phyloP scores from a whole-genome alignment of 2,888 invertebrate genomes.

The Troglohyphantes excavatus region DNA sequence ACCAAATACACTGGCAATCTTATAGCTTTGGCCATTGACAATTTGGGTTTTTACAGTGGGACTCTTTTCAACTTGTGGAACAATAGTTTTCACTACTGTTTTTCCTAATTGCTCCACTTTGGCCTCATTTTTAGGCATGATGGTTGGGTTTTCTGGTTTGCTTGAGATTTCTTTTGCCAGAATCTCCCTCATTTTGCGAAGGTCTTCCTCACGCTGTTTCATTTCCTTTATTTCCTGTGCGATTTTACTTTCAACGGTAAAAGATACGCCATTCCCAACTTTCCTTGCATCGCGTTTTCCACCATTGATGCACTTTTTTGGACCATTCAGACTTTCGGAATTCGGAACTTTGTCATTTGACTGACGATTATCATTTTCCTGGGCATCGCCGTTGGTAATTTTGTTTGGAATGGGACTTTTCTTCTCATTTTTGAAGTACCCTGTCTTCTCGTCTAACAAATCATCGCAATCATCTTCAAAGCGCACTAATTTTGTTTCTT shows the following conservation, averaged over 20 bases:
- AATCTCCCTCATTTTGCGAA: conserved; percentile 81
- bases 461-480: conserved; percentile 27
- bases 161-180: conserved; percentile 58
- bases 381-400: neutral
- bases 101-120: conserved; percentile 6
- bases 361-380: neutral
- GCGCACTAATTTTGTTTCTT: conserved; percentile 7
- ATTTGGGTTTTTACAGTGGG: neutral
- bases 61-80: neutral
- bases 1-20: conserved; percentile 66
- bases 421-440: neutral
- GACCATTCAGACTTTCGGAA: neutral
- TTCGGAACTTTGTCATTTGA: conserved; percentile 12
- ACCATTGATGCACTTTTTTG: conserved; percentile 1
- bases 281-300: conserved; percentile 16
- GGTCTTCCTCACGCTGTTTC: conserved; percentile 84
- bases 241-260: conserved; percentile 81
- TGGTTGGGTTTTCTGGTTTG: conserved; percentile 9
- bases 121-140: neutral
- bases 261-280: neutral
- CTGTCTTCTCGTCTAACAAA: neutral
- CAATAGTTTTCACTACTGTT: neutral
- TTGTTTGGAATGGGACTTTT: neutral
- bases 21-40: conserved; percentile 60
- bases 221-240: conserved; percentile 84